Conservation (phyloP, 64 coral and sea anemone species). For the Trachythela sp. region DNA sequence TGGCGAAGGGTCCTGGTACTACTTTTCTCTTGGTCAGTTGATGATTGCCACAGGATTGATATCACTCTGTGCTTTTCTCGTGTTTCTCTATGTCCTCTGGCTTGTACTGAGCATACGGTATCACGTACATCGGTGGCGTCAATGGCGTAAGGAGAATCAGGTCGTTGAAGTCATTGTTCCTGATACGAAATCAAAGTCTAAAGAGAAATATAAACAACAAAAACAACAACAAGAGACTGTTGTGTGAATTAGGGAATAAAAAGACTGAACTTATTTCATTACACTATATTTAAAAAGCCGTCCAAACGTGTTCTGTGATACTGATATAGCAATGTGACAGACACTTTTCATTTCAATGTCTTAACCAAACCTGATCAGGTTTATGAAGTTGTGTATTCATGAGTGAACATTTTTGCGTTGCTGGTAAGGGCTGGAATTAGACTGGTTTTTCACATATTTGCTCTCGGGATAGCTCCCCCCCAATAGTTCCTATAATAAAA, state of each 20-base stretch:
- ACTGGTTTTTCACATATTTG: too few relatives aligned
- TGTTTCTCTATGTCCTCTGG: not conserved
- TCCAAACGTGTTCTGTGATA: too few relatives aligned
- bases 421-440: too few relatives aligned
- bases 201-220: not conserved
- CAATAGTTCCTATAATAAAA: too few relatives aligned
- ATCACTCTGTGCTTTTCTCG: not conserved
- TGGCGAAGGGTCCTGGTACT: not conserved
- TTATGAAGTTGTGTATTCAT: too few relatives aligned
- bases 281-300: too few relatives aligned
- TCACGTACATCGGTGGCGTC: not conserved
- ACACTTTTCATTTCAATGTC: too few relatives aligned
- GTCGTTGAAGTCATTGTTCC: conserved; percentile 1
- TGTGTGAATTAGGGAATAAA: not conserved
- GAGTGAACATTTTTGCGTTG: too few relatives aligned
- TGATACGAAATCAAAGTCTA: not conserved
- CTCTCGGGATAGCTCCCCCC: too few relatives aligned
- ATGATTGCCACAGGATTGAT: not conserved
- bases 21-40: not conserved
- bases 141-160: not conserved
- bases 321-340: too few relatives aligned
- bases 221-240: not conserved
- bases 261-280: too few relatives aligned
- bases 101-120: conserved; percentile 3
- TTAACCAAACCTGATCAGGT: too few relatives aligned